Conservation (phyloP, 2,113 vertebrate genomes). For the Thalassoma bifasciatum region DNA sequence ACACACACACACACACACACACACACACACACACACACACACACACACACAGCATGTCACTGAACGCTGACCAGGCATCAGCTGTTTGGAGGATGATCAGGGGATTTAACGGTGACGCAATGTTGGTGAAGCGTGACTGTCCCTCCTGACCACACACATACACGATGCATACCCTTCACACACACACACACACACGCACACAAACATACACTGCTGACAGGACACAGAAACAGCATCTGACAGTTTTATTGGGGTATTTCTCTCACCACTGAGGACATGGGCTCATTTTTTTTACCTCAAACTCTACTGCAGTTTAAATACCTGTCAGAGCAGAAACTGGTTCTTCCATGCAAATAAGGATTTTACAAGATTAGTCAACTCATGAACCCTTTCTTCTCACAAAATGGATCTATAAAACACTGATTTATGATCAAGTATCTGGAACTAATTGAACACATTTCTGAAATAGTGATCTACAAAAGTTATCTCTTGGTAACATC, state of each 20-base stretch:
- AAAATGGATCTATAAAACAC: background rate
- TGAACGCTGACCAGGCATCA: constrained; percentile 34
- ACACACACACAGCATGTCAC: constrained; percentile 5
- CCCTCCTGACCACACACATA: constrained; percentile 6
- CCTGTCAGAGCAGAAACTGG: background rate
- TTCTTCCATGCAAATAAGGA: constrained; percentile 10
- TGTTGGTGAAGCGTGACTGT: constrained; percentile 23
- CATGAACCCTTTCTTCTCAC: background rate
- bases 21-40: too few relatives aligned
- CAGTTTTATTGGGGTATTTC: constrained; percentile 26
- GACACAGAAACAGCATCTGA: background rate
- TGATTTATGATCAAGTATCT: background rate
- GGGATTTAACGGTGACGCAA: constrained; percentile 33
- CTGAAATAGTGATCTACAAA: background rate
- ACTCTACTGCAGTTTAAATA: constrained; percentile 1
- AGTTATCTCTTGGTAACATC: background rate
- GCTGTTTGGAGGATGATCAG: constrained; percentile 30
- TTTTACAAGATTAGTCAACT: constrained; percentile 7
- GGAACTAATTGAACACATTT: background rate
- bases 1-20: too few relatives aligned
- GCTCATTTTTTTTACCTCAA: background rate
- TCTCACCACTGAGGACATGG: constrained; percentile 7
- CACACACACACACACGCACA: background rate
- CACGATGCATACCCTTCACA: background rate
- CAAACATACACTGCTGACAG: background rate